Evolutionary conservation across 2,888 invertebrate species (phyloP), one percentile per base, ranked within the genome.

Genomic region (Cheiracanthium punctorium): DNA sequence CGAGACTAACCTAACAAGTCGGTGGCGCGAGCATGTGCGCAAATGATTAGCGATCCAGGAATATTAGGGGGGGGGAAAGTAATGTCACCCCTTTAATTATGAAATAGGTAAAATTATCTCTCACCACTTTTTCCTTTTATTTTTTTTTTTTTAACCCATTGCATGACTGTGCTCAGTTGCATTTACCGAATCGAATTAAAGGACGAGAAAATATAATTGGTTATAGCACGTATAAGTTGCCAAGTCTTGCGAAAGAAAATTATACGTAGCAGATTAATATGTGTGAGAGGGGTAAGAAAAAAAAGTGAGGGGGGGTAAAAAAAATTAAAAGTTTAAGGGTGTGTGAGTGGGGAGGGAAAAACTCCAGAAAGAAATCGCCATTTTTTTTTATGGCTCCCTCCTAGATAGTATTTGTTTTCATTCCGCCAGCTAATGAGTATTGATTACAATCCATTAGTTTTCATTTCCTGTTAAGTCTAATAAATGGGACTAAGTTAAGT

Each of bases 391-490:
- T 58, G 4, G 4, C 37, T 24, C 43, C 58, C 75, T 76, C 75
- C 58, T 37, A 10, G 65, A 65, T 65, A 71, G 75, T 86, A 86
- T 86, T 86, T 86, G 85, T 85, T 85, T 85, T 79, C 85, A 85
- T 77, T 74, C n/a, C 76, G 24, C 20, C 12, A 24, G 17, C 80
- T 86, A 86, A 86, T 86, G 86, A 86, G 74, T 80, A 86, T 86
- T 64, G 86, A 86, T 76, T 64, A 80, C 52, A 41, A 7, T 43
- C 86, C 86, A 86, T 86, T 86, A 86, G 75, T 86, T 80, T 75
- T 72, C 80, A 85, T 85, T 85, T 28, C 33, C 75, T 80, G 74
- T 86, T 86, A 86, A 86, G 75, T 76, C 80, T 80, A 80, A 86
- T 75, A 80, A 86, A 86, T 86, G 86, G 29, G 33, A 33, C 80